These are phyloP conservation scores for Atlantisia rogersi DNA, from an alignment of 2,113 vertebrate genomes.

Conservation along the genomic window DNA sequence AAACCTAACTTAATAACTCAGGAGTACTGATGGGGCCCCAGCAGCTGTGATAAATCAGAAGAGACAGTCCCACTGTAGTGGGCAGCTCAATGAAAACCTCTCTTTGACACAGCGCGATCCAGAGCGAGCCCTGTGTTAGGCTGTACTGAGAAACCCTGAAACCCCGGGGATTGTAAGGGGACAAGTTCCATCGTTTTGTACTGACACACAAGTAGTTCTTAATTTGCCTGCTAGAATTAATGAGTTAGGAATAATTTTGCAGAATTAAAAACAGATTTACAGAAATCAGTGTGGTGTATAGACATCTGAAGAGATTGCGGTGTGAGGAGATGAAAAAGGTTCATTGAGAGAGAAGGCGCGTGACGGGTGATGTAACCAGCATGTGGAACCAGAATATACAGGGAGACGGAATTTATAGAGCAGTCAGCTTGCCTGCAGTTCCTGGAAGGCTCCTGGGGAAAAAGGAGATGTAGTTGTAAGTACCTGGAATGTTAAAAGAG, in stretches of 20 bases:
- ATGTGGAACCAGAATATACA: not conserved
- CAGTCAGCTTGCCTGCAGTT: not conserved
- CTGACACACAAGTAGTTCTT: not conserved
- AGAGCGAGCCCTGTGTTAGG: not conserved
- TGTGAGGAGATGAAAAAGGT: not conserved
- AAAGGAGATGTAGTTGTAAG: not conserved
- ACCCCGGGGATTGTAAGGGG: not conserved
- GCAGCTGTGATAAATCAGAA: not conserved
- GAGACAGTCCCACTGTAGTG: not conserved
- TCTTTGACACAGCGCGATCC: not conserved
- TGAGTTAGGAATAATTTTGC: not conserved
- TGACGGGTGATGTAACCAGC: not conserved
- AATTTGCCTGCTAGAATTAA: not conserved
- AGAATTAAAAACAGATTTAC: not conserved
- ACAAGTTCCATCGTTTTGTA: no score
- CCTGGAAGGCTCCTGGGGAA: not conserved
- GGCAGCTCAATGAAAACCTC: not conserved
- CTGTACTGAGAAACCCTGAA: not conserved
- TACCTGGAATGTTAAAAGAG: not conserved
- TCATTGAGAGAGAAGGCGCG: fast-evolving
- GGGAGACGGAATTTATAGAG: not conserved
- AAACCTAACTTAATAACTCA: not conserved
- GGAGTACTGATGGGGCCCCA: not conserved
- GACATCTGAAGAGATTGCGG: not conserved
- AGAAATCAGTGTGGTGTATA: not conserved